Evolutionary conservation across 2,113 vertebrate genomes (phyloP), one percentile per base, ranked within the genome.

Genomic region (Theropithecus gelada): DNA sequence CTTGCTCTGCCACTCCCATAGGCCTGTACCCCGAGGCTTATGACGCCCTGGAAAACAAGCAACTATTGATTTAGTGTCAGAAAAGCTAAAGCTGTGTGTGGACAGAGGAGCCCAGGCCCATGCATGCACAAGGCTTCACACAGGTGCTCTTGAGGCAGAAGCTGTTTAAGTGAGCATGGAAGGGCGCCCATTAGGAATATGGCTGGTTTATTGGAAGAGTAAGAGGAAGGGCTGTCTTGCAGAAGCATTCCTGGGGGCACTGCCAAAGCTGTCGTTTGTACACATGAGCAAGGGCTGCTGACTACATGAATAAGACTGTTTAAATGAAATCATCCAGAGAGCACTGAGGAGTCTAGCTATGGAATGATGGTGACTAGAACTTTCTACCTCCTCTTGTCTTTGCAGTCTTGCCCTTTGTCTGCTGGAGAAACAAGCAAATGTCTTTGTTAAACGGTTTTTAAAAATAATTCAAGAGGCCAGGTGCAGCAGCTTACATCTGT

Each of bases 91-190:
- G 25, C n/a, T 50, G 22, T 3, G 3, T 40, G 43, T 38, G 55
- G 35, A 20, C n/a, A 3, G 64, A 22, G 81, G 25, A 2, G 2
- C 4, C 30, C 45, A 57, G 25, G 43, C 20, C 14, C 23, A 13
- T 25, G 12, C 38, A 4, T 50, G 73, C 18, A 6, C 14, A 9
- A 55, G 38, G 45, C 45, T 93, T 70, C 50, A 13, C 35, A 18
- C 0, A 7, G 35, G 40, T 1, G 9, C 38, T 38, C 6, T 82
- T 16, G 14, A 35, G 40, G 38, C 0, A 7, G 66, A 27, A 22
- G 79, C 73, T 52, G 25, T 12, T 61, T 50, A 3, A 2, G 27
- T 2, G 8, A 57, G 32, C 2, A 2, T 22, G 75, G 50, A 13
- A 3, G 4, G 57, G 81, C 55, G 6, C 35, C 27, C 27, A 9